These are phyloP conservation scores for Cebidichthys violaceus DNA, from an alignment of 2,113 vertebrate genomes.

Conservation along the genomic window DNA sequence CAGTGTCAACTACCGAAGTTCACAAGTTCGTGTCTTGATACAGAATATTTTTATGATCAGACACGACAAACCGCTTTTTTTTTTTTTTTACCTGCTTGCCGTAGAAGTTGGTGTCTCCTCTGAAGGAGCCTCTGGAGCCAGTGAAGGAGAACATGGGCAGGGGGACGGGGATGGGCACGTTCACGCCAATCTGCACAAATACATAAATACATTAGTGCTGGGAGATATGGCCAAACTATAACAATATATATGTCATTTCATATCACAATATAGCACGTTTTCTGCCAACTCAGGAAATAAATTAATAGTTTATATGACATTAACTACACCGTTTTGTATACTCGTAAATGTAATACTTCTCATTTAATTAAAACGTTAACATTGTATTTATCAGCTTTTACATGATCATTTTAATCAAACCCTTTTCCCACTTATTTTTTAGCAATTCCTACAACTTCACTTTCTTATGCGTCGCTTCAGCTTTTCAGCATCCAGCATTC, in stretches of 20 bases:
- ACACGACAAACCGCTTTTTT: background rate
- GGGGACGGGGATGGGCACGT: conserved; percentile 97
- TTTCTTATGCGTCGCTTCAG: too few relatives aligned
- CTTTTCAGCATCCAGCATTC: too few relatives aligned
- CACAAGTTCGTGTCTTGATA: background rate
- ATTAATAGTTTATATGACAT: too few relatives aligned
- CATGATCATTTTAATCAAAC: background rate
- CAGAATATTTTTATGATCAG: background rate
- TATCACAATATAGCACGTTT: background rate
- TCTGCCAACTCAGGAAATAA: background rate
- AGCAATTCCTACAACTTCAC: too few relatives aligned
- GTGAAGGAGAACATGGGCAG: conserved; percentile 99
- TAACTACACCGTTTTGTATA: background rate
- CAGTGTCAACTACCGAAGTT: background rate
- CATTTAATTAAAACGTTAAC: background rate
- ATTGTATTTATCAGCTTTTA: background rate
- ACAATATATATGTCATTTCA: background rate
- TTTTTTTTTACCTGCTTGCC: conserved; percentile 89
- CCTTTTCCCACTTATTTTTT: background rate
- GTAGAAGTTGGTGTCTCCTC: conserved; percentile 98
- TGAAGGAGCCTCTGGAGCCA: conserved; percentile 95
- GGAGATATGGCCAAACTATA: background rate
- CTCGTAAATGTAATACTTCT: too few relatives aligned
- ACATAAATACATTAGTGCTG: background rate
- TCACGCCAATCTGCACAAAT: conserved; percentile 91